phyloP scores from a whole-genome alignment of 2,888 invertebrate genomes.

The Protophormia terraenovae region DNA sequence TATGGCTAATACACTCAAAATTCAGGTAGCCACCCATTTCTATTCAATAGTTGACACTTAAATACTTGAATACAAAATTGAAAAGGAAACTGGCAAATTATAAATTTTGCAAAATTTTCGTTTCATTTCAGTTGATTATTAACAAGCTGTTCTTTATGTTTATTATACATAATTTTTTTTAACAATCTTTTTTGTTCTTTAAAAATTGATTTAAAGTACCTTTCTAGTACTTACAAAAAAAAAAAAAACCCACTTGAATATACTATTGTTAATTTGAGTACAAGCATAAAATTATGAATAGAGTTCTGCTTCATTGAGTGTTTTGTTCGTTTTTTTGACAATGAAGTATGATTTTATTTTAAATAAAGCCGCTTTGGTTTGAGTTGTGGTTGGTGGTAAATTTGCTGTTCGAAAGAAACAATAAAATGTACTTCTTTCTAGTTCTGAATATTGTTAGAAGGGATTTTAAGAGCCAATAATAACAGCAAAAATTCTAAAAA shows the following conservation, averaged over 20 bases:
- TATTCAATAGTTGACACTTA: constrained; percentile 33
- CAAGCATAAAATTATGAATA: constrained; percentile 26
- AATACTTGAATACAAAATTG: not conserved
- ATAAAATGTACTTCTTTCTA: too few species aligned
- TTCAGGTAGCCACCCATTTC: constrained; percentile 62
- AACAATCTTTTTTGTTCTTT: constrained; percentile 9
- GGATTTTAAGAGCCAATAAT: not conserved
- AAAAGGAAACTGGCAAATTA: constrained; percentile 57
- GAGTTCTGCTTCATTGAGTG: constrained; percentile 52
- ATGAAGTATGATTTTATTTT: constrained; percentile 12
- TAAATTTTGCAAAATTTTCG: constrained; percentile 46
- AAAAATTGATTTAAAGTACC: constrained; percentile 31
- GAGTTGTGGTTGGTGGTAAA: not conserved
- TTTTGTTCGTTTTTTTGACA: constrained; percentile 21
- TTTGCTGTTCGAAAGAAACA: not conserved
- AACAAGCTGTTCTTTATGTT: constrained; percentile 16
- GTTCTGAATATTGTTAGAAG: not conserved
- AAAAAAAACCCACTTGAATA: not conserved
- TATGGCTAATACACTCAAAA: not conserved
- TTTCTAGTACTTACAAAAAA: constrained; percentile 22
- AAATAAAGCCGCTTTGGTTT: constrained; percentile 30
- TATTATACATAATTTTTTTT: not conserved
- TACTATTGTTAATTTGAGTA: constrained; percentile 7
- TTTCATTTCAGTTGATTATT: constrained; percentile 34
- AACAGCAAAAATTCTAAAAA: too few species aligned